phyloP scores from a whole-genome alignment of 2,113 vertebrate genomes.

The Elgaria multicarinata region DNA sequence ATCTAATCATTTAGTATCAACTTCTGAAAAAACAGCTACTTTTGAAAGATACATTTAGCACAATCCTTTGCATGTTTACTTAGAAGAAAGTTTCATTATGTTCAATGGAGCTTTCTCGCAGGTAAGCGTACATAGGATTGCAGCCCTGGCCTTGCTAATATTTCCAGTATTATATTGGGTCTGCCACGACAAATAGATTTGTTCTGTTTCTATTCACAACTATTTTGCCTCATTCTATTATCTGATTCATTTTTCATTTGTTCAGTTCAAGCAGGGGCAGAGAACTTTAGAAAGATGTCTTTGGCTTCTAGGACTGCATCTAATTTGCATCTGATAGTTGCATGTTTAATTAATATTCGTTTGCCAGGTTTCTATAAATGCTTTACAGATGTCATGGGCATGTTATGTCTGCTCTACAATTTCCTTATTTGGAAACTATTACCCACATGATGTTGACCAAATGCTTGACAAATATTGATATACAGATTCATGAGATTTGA shows the following conservation, averaged over 20 bases:
- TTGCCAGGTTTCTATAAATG: slow-evolving; percentile 9
- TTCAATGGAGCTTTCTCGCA: background rate
- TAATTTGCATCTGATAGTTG: slow-evolving; percentile 7
- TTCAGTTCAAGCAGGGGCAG: slow-evolving; percentile 44
- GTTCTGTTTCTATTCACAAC: slow-evolving; percentile 35
- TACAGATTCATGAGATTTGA: background rate
- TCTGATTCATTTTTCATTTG: slow-evolving; percentile 58
- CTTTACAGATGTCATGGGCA: background rate
- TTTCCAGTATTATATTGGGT: slow-evolving; percentile 36
- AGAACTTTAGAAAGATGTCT: background rate
- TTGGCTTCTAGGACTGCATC: background rate
- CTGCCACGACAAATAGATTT: slow-evolving; percentile 57
- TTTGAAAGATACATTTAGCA: slow-evolving; percentile 33
- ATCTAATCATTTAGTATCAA: background rate
- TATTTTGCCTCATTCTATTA: slow-evolving; percentile 45
- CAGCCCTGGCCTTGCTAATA: slow-evolving; percentile 22
- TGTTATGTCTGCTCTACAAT: slow-evolving; percentile 14
- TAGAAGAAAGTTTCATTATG: no score
- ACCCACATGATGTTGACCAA: background rate
- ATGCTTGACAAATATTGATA: background rate
- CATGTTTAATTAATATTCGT: background rate
- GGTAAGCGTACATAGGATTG: background rate
- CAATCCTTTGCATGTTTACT: background rate
- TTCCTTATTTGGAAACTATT: background rate
- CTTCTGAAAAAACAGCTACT: slow-evolving; percentile 50